phyloP scores from a whole-genome alignment of 2,113 vertebrate species.

The Oncorhynchus masou region DNA sequence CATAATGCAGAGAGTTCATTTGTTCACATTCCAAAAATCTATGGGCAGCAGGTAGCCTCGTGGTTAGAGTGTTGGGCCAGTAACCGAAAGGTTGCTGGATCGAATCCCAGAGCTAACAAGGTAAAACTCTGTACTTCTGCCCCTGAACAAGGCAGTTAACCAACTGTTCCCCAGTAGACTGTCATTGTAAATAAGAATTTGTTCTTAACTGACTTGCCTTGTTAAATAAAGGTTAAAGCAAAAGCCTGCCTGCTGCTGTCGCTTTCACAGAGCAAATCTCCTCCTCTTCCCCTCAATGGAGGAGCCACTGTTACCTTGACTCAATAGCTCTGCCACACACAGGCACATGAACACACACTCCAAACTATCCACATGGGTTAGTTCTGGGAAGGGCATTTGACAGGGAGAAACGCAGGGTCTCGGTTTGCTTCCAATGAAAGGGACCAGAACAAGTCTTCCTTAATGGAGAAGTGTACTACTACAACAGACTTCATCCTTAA shows the following conservation, averaged over 20 bases:
- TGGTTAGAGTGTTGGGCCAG: no score
- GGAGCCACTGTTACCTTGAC: conserved; percentile 21
- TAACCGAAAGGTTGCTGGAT: no score
- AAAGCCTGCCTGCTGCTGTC: background rate
- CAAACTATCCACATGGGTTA: conserved; percentile 38
- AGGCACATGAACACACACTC: conserved; percentile 18
- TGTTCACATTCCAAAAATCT: background rate
- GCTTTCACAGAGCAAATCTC: conserved; percentile 8
- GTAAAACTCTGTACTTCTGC: no score
- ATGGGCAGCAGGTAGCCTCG: no score
- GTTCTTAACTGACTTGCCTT: no score
- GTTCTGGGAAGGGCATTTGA: conserved; percentile 26
- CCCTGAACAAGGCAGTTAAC: no score
- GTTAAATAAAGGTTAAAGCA: no score
- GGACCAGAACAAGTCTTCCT: conserved; percentile 33
- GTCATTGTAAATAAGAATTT: no score
- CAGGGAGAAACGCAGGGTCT: conserved; percentile 24
- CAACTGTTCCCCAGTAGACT: no score
- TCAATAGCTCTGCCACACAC: conserved; percentile 59
- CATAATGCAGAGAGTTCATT: background rate
- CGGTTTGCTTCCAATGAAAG: conserved; percentile 17
- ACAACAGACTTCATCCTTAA: conserved; percentile 8
- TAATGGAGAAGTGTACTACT: conserved; percentile 45
- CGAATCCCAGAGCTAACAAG: no score
- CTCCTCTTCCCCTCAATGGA: background rate